Conservation (phyloP, 1,140 invertebrate genomes). For the Bombus vancouverensis region DNA sequence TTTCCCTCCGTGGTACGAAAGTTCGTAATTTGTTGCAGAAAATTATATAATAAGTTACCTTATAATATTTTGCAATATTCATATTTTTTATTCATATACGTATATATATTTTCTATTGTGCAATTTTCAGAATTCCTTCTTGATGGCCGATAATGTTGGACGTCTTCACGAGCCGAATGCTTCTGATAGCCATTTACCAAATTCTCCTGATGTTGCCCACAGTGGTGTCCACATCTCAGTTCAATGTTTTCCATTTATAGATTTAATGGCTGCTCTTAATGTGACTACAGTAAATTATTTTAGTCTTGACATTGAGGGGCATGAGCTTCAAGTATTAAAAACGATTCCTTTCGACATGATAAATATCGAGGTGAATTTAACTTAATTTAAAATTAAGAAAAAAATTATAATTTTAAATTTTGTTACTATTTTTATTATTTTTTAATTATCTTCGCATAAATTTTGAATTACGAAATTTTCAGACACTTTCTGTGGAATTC, state of each 20-base stretch:
- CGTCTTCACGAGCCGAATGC: constrained; percentile 60
- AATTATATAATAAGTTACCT: neutral
- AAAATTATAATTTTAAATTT: no score
- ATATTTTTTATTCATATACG: neutral
- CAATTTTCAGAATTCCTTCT: constrained; percentile 65
- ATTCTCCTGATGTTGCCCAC: constrained; percentile 67
- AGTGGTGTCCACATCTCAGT: constrained; percentile 72
- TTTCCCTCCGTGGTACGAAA: constrained; percentile 79
- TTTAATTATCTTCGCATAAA: neutral
- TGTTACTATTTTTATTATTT: neutral
- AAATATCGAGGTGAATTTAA: constrained; percentile 76
- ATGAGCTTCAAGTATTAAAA: constrained; percentile 83
- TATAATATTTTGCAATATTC: neutral
- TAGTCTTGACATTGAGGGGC: constrained; percentile 83
- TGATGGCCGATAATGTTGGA: constrained; percentile 72
- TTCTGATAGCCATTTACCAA: constrained; percentile 10
- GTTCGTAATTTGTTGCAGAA: neutral
- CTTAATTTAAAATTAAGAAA: neutral
- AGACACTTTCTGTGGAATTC: constrained; percentile 79
- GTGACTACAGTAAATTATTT: constrained; percentile 80
- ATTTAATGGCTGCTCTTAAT: constrained; percentile 81
- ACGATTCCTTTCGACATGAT: constrained; percentile 83
- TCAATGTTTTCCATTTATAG: constrained; percentile 83
- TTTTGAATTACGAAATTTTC: constrained; percentile 1
- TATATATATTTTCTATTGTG: neutral